These are phyloP conservation scores for Zoanthus solanderi DNA, from an alignment of 92 coral and sea anemone species.

Conservation along the genomic window DNA sequence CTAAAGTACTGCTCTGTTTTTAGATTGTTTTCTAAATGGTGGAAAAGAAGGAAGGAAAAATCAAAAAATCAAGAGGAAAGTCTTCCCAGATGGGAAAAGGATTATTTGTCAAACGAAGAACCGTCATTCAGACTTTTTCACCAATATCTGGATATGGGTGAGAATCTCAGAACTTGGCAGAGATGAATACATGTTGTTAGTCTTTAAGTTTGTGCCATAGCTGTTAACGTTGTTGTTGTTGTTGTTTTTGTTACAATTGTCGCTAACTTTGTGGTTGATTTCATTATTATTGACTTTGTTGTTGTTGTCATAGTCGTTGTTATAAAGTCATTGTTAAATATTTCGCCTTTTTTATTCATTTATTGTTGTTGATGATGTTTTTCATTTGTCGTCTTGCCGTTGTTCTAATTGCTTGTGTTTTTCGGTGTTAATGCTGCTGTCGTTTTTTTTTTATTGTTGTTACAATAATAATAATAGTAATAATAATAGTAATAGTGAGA, in stretches of 20 bases:
- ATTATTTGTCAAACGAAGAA: conserved; percentile 80
- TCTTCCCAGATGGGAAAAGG: conserved; percentile 85
- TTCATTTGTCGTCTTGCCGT: too few species aligned
- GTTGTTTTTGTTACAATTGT: background rate
- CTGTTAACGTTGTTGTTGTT: background rate
- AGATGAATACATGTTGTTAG: background rate
- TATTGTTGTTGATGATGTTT: too few species aligned
- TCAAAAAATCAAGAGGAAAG: background rate
- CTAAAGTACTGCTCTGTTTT: background rate
- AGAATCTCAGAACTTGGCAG: background rate
- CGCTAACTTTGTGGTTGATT: background rate
- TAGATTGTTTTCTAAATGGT: conserved; percentile 74
- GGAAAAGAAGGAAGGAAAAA: conserved; percentile 60
- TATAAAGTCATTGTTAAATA: background rate
- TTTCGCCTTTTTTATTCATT: background rate
- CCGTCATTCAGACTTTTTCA: conserved; percentile 89
- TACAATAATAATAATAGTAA: too few species aligned
- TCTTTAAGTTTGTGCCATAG: background rate
- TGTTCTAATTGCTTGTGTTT: too few species aligned
- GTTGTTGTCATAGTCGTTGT: background rate
- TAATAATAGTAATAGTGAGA: too few species aligned
- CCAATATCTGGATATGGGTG: conserved; percentile 95
- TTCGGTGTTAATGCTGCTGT: background rate
- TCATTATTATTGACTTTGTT: background rate
- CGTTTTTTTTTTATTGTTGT: background rate